Evolutionary conservation across 92 coral and sea anemone species (phyloP), one percentile per base, ranked within the genome.

Genomic region (Phenganax subtilis): DNA sequence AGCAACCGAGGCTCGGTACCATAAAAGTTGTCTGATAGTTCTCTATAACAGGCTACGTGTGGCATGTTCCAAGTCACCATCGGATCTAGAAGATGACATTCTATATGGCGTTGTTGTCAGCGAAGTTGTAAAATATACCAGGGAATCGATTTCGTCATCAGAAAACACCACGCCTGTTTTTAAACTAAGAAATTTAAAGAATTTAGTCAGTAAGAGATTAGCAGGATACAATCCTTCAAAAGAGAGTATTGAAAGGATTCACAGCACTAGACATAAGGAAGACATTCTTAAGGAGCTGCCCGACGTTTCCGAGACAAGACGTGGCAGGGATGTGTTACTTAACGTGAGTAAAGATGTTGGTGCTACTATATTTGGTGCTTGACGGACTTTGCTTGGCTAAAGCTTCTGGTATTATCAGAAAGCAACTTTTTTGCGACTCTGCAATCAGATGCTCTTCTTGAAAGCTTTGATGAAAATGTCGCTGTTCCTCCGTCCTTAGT

Each of bases 221-320:
- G 74, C 9, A 3, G 74, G 29, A 44, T 68, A 28, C 54, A 68
- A 68, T 44, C 37, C 74, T 68, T 68, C 74, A 9, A 4, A 44
- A 28, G 47, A 44, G 11, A 68, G 74, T 68, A 68, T 28, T 15
- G 74, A 68, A 6, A 47, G 74, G 74, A 68, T 68, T 28, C 74
- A 68, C 54, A 68, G 74, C 74, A 68, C 74, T 28, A 28, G 74
- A 68, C 74, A n/a, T 28, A 77, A 77, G 44, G 72, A 78, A 61
- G 82, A 78, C 71, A 78, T 78, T 58, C 82, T 78, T 17, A 78
- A 78, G 55, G 82, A 59, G 82, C 65, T 78, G 12, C 82, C 82
- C 20, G 82, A 61, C 30, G 53, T 78, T 78, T 57, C 75, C 54
- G 82, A 78, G 71, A 12, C 71, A 37, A 78, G 55, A 31, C 71